Evolutionary conservation across 1,140 invertebrate species (phyloP).

Genomic region (Cataglyphis hispanica): DNA sequence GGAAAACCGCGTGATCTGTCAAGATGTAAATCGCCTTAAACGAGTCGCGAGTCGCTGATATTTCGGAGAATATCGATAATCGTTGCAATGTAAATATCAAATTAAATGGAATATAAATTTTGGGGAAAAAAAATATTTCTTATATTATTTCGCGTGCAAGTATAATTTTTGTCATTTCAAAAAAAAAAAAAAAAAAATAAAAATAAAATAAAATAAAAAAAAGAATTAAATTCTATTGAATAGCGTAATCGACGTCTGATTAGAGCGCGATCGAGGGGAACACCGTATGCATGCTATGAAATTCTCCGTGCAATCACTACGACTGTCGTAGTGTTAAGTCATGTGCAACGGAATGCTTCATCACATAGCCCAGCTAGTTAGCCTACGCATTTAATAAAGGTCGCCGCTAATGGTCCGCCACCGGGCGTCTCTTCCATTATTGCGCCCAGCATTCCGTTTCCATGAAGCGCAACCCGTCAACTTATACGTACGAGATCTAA

Average conservation of each 20-base stretch:
- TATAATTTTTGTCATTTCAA: background rate
- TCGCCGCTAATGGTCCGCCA: constrained; percentile 56
- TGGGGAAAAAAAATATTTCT: too few relatives aligned
- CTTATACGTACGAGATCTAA: constrained; percentile 10
- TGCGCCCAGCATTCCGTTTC: constrained; percentile 34
- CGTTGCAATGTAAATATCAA: background rate
- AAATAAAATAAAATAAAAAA: too few relatives aligned
- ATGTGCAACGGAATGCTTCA: constrained; percentile 84
- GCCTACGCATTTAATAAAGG: constrained; percentile 83
- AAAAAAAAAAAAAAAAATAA: background rate
- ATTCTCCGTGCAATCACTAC: constrained; percentile 66
- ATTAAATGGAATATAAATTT: background rate
- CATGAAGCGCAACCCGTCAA: background rate
- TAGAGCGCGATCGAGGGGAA: constrained; percentile 53
- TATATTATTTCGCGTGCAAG: too few relatives aligned
- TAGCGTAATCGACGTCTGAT: constrained; percentile 66
- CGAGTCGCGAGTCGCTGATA: background rate
- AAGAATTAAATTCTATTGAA: constrained; percentile 11
- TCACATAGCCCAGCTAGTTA: constrained; percentile 82
- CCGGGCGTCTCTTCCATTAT: constrained; percentile 43
- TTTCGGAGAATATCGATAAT: constrained; percentile 33
- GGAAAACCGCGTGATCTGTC: background rate
- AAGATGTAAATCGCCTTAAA: constrained; percentile 30
- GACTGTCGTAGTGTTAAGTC: constrained; percentile 79
- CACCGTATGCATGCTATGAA: constrained; percentile 66